These are phyloP conservation scores for Tubiluchus corallicola DNA, from an alignment of 2,888 invertebrate genomes.

Conservation along the genomic window DNA sequence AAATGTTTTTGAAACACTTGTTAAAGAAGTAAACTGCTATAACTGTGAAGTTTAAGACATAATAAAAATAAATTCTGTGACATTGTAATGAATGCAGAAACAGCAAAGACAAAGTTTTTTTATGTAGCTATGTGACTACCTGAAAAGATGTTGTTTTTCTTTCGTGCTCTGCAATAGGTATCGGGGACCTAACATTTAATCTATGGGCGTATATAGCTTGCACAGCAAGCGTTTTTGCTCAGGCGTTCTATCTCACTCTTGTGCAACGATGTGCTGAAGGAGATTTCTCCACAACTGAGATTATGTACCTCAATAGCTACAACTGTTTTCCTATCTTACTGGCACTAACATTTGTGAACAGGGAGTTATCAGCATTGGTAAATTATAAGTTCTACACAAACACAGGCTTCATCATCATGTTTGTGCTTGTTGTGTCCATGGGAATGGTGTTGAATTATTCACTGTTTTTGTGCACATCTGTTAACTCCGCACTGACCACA, in stretches of 20 bases:
- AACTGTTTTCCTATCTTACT: constrained; percentile 28
- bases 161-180: no score
- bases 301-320: constrained; percentile 28
- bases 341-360: constrained; percentile 17
- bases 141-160: no score
- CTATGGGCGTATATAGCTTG: constrained; percentile 27
- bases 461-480: constrained; percentile 30
- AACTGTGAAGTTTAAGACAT: no score
- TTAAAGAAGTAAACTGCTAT: no score
- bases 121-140: no score
- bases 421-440: constrained; percentile 20
- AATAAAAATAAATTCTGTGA: no score
- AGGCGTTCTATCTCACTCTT: constrained; percentile 30
- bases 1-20: no score
- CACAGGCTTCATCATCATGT: constrained; percentile 21
- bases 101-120: no score
- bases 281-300: constrained; percentile 24
- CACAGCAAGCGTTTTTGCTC: constrained; percentile 27
- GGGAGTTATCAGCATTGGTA: constrained; percentile 17
- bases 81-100: no score
- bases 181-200: constrained; percentile 30
- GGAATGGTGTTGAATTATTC: constrained; percentile 31
- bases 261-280: constrained; percentile 27
- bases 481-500: constrained; percentile 32
- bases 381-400: constrained; percentile 14